A percentile compares a stretch with the other conserved stretches of the same genome.
Conservation (phyloP, 2,888 invertebrate genomes). For the Phortica magna region DNA sequence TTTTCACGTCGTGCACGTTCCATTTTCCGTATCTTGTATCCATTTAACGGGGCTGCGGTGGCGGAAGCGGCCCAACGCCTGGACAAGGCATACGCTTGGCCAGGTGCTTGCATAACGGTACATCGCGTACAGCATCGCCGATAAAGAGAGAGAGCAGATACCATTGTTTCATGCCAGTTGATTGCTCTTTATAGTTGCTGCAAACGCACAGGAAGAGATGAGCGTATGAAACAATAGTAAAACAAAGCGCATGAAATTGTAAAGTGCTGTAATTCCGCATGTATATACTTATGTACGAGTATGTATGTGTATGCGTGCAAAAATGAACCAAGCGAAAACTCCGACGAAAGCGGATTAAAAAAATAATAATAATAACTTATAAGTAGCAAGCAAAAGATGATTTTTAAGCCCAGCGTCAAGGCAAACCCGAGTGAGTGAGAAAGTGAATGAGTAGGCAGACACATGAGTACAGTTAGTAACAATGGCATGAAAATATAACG, state of each 20-base stretch:
- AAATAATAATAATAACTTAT: conserved; percentile 76
- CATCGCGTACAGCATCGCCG: conserved; percentile 90
- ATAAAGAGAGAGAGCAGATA: conserved; percentile 91
- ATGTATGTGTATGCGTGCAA: background rate
- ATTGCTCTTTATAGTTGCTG: conserved; percentile 89
- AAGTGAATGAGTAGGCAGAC: background rate
- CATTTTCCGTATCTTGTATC: background rate
- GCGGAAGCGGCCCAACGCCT: conserved; percentile 74
- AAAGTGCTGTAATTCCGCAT: background rate
- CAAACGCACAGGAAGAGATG: conserved; percentile 35
- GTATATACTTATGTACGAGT: background rate
- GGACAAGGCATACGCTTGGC: conserved; percentile 84
- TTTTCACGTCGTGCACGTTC: background rate
- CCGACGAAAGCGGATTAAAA: conserved; percentile 72
- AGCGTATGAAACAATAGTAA: conserved; percentile 52
- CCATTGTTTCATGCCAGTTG: conserved; percentile 87
- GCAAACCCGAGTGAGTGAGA: conserved; percentile 7
- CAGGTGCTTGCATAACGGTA: conserved; percentile 88
- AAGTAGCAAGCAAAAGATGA: conserved; percentile 65
- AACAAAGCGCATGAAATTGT: conserved; percentile 29
- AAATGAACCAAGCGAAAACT: background rate
- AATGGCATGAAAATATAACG: background rate
- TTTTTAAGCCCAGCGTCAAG: conserved; percentile 42
- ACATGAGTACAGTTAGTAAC: conserved; percentile 6
- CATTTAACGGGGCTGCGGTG: conserved; percentile 70